A percentile compares a stretch with the other conserved stretches of the same genome.
These are phyloP conservation scores for Sebastes vulpes DNA, from an alignment of 2,797 vertebrate species.

Conservation along the genomic window DNA sequence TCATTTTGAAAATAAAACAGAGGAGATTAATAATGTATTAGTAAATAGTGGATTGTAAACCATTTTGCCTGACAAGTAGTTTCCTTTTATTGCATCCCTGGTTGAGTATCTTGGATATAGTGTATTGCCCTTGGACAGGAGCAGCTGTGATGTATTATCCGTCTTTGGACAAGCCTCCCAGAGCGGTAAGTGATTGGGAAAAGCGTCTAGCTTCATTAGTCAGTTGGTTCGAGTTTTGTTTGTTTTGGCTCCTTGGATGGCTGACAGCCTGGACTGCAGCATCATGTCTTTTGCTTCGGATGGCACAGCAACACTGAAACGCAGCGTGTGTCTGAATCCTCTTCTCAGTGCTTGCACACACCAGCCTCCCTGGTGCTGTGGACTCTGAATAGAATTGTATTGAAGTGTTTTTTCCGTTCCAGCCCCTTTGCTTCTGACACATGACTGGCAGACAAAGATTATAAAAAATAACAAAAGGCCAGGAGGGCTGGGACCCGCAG, in stretches of 20 bases:
- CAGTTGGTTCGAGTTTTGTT: slow-evolving; percentile 72
- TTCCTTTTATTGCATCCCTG: background rate
- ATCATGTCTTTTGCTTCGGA: slow-evolving; percentile 77
- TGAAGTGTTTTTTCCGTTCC: slow-evolving; percentile 49
- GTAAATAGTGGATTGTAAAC: slow-evolving; percentile 37
- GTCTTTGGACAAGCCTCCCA: slow-evolving; percentile 66
- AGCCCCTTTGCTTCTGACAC: slow-evolving; percentile 73
- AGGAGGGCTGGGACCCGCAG: slow-evolving; percentile 76
- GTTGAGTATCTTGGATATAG: slow-evolving; percentile 20
- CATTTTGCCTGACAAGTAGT: slow-evolving; percentile 24
- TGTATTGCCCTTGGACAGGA: slow-evolving; percentile 44
- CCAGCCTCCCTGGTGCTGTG: slow-evolving; percentile 65
- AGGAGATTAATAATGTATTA: slow-evolving; percentile 41
- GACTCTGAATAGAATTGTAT: slow-evolving; percentile 73
- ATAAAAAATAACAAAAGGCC: slow-evolving; percentile 78
- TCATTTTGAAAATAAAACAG: slow-evolving; percentile 46
- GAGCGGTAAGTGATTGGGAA: slow-evolving; percentile 60
- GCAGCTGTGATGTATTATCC: slow-evolving; percentile 61
- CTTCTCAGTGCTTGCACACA: slow-evolving; percentile 66
- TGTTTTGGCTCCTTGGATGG: slow-evolving; percentile 76
- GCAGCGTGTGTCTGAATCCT: slow-evolving; percentile 78
- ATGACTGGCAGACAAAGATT: slow-evolving; percentile 83
- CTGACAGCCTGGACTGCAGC: slow-evolving; percentile 78
- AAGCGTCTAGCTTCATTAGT: slow-evolving; percentile 71
- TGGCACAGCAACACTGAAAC: slow-evolving; percentile 73